Conservation (phyloP, 2,797 vertebrate genomes). For the Macropodus opercularis region DNA sequence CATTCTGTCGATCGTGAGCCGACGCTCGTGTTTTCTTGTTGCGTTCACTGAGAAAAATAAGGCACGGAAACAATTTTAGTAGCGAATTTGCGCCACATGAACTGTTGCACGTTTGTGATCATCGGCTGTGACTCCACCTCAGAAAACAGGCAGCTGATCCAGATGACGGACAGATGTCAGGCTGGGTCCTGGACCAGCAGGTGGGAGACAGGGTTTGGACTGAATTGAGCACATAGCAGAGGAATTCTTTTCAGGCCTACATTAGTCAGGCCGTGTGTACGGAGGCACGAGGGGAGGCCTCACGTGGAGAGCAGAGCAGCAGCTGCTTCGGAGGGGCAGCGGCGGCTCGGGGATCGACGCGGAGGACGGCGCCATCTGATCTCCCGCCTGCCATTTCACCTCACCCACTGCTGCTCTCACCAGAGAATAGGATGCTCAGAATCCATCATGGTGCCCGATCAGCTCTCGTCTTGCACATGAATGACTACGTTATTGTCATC, state of each 20-base stretch:
- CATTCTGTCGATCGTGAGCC: not conserved
- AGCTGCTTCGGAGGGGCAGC: conserved; percentile 62
- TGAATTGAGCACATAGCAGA: too few relatives aligned
- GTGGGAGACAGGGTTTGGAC: not conserved
- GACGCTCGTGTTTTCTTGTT: not conserved
- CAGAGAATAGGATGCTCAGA: conserved; percentile 37
- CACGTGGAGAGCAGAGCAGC: conserved; percentile 58
- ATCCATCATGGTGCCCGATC: conserved; percentile 12
- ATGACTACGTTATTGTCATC: conserved; percentile 6
- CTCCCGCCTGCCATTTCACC: conserved; percentile 59
- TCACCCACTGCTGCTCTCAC: conserved; percentile 56
- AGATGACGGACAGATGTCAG: conserved; percentile 23
- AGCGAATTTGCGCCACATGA: conserved; percentile 2
- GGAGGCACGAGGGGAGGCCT: conserved; percentile 26
- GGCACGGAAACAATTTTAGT: too few relatives aligned
- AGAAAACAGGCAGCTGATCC: conserved; percentile 10
- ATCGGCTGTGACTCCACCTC: conserved; percentile 16
- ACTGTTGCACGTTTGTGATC: not conserved
- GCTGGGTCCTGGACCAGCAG: conserved; percentile 22
- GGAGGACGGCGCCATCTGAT: conserved; percentile 70
- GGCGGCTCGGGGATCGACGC: conserved; percentile 55
- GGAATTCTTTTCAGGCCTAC: too few relatives aligned
- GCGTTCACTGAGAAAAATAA: too few relatives aligned
- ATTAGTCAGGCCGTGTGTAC: conserved; percentile 14
- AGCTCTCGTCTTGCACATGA: conserved; percentile 4